Percentiles rank a stretch among this genome's conserved stretches.
These are phyloP conservation scores for Mycalesis mineus DNA, from an alignment of 2,888 invertebrate genomes.

Conservation along the genomic window DNA sequence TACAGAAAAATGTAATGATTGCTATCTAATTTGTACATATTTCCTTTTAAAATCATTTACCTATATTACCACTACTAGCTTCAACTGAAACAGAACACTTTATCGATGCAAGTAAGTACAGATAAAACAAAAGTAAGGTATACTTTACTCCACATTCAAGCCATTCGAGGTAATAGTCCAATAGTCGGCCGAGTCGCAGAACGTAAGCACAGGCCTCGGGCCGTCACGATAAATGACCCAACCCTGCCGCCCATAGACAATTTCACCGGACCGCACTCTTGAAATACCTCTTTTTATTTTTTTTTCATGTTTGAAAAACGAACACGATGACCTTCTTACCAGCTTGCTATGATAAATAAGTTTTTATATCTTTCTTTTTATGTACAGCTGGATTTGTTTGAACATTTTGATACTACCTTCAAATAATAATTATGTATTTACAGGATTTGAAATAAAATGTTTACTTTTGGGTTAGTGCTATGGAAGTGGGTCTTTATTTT, in stretches of 20 bases:
- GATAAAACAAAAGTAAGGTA: constrained; percentile 27
- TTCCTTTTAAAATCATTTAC: background rate
- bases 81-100: constrained; percentile 9
- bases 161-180: constrained; percentile 32
- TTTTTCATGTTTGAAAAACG: constrained; percentile 39
- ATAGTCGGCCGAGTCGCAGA: constrained; percentile 52
- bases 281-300: constrained; percentile 51
- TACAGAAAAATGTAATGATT: no score
- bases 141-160: constrained; percentile 28
- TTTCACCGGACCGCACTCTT: constrained; percentile 59
- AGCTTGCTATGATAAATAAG: constrained; percentile 28
- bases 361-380: constrained; percentile 22
- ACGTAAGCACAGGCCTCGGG: constrained; percentile 61
- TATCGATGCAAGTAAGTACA: constrained; percentile 16
- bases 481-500: no score
- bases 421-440: no score
- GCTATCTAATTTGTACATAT: no score
- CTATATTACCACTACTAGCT: background rate
- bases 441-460: background rate
- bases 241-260: constrained; percentile 61
- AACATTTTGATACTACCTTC: background rate
- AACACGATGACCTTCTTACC: constrained; percentile 33
- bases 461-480: background rate
- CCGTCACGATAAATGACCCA: constrained; percentile 69
- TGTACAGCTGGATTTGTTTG: constrained; percentile 3